Evolutionary conservation across 2,797 vertebrate genomes (phyloP).

Genomic region (Pipistrellus pygmaeus): DNA sequence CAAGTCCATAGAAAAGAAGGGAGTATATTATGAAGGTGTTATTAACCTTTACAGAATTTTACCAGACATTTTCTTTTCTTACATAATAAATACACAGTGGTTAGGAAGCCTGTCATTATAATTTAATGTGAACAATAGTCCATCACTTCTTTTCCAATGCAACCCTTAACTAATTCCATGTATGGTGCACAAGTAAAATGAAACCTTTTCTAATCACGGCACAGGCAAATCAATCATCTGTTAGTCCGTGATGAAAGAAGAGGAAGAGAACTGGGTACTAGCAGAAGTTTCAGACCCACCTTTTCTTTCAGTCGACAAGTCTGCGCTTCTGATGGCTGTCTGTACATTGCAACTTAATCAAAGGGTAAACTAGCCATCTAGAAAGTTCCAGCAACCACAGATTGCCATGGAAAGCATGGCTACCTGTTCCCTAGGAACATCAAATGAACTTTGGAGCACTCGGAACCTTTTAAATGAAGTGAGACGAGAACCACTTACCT

Average conservation of each 20-base stretch:
- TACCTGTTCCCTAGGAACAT: background rate
- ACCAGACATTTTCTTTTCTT: constrained; percentile 92
- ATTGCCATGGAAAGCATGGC: background rate
- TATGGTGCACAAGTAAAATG: constrained; percentile 88
- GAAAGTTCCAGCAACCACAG: constrained; percentile 12
- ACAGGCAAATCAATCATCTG: constrained; percentile 88
- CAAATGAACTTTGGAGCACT: background rate
- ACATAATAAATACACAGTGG: constrained; percentile 90
- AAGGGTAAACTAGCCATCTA: constrained; percentile 17
- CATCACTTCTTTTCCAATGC: constrained; percentile 88
- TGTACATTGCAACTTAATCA: background rate
- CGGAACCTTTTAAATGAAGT: background rate
- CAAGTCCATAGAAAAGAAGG: constrained; percentile 91
- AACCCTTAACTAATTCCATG: constrained; percentile 89
- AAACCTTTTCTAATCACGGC: constrained; percentile 87
- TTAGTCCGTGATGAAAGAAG: constrained; percentile 85
- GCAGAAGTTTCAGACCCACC: constrained; percentile 75
- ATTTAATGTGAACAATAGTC: constrained; percentile 91
- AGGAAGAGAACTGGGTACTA: constrained; percentile 81
- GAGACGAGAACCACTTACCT: background rate
- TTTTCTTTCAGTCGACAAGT: constrained; percentile 73
- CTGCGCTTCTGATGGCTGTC: constrained; percentile 59
- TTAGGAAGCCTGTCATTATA: constrained; percentile 91
- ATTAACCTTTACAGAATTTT: constrained; percentile 93
- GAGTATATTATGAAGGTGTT: constrained; percentile 91